Evolutionary conservation across 2,888 invertebrate species (phyloP), one percentile per base, ranked within the genome.

Genomic region (Chymomyza amoena): DNA sequence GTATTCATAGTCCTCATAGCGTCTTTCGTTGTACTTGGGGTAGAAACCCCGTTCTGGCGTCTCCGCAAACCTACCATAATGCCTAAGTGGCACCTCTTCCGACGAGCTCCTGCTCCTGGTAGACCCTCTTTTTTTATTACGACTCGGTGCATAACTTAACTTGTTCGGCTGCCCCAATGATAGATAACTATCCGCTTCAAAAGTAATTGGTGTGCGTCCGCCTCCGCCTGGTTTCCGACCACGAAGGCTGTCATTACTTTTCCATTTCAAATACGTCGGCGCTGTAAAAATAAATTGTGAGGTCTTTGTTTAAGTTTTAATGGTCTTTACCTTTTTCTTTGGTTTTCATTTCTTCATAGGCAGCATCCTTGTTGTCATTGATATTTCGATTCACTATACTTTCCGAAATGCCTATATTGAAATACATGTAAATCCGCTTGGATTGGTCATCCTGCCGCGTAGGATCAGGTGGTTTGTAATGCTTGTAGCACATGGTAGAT

Each of bases 201-300:
- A 32, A 32, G 32, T 0, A 1, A 6, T 32, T 7, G 32, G 32
- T 6, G 32, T 32, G 32, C 32, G 32, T 32, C 32, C 32, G 7
- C 32, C 32, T 18, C 81, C 81, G 52, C 79, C 84, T 18, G 56
- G 72, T 60, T 70, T 68, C 0, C 81, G 81, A 16, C n/a, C 79
- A 77, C 20, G n/a, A 76, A 64, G 16, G 7, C 10, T 6, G 6
- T 45, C 13, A 45, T 13, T 10, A 13, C 13, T 13, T 15, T 45
- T 45, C 39, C 39, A 45, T 13, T 10, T 10, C 10, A 13, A 4
- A 2, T 13, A 13, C 4, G 4, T 13, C 2, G 13, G 6, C 0
- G 13, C 39, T 45, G 7, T 45, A 45, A 45, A 7, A 13, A 7
- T 4, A 45, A 13, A 10, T 13, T 45, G 13, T 45, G 1, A 45